Evolutionary conservation across 2,888 invertebrate genomes (phyloP).

Genomic region (Ennomos erosarius): DNA sequence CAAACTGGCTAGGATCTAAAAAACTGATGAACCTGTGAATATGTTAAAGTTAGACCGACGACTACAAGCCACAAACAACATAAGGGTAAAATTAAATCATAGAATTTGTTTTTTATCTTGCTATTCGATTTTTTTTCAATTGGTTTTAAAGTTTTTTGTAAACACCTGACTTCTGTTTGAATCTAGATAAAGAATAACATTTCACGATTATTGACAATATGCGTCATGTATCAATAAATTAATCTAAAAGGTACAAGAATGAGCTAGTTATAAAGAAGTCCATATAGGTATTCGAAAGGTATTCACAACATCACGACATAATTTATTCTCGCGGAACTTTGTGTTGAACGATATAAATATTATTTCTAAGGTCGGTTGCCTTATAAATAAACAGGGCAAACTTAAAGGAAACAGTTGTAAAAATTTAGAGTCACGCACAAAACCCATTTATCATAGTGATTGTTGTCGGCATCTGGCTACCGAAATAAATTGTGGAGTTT

Average conservation of each 20-base stretch:
- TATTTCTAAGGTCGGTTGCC: constrained; percentile 31
- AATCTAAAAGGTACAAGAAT: constrained; percentile 5
- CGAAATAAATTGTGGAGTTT: constrained; percentile 77
- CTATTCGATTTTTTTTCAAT: not conserved
- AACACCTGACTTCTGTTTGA: not conserved
- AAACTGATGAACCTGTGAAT: not conserved
- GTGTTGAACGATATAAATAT: constrained; percentile 17
- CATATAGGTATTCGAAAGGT: constrained; percentile 41
- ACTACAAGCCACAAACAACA: too few species aligned
- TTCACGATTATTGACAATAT: constrained; percentile 8
- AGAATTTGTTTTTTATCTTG: not conserved
- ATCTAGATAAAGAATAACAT: constrained; percentile 1
- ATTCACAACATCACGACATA: constrained; percentile 39
- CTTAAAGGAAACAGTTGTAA: constrained; percentile 54
- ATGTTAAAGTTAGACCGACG: not conserved
- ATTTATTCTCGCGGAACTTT: constrained; percentile 42
- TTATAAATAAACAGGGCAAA: constrained; percentile 38
- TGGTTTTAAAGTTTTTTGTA: not conserved
- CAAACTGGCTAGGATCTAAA: constrained; percentile 11
- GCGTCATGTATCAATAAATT: not conserved
- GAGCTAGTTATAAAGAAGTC: constrained; percentile 15
- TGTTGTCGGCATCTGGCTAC: constrained; percentile 76
- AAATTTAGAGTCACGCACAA: constrained; percentile 64
- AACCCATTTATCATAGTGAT: constrained; percentile 73
- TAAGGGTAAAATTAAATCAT: not conserved